Evolutionary conservation across 2,888 invertebrate genomes (phyloP), one percentile per base, ranked within the genome.

Genomic region (Agriopis leucophaearia): DNA sequence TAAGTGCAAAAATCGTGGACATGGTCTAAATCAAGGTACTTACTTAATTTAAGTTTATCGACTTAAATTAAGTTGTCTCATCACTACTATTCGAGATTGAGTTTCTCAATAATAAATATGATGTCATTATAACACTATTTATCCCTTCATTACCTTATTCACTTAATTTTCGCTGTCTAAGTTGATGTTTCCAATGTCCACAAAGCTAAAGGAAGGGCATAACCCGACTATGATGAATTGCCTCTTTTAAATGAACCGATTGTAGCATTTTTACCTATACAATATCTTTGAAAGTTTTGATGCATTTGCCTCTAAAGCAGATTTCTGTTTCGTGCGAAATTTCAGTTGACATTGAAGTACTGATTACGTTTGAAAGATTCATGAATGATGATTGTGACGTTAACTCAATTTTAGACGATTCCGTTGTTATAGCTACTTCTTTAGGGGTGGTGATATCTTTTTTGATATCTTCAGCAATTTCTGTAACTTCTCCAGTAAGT

Each of bases 251-350:
- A 9, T 15, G 36, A n/a, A 36, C 10, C 0, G 13, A 9, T 9
- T 18, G 3, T 16, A 13, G 12, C 10, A 79, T 75, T 79, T 27
- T 18, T 88, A 64, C 70, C 85, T 91, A 92, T 87, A 88, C 83
- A 62, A 89, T 74, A 75, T 90, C 85, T 78, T 90, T 94, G 72
- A 79, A 92, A 44, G 95, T 95, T 90, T 97, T 97, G 72, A 97
- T 95, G 86, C 98, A 98, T 81, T 96, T 96, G 13, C 98, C 98
- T 83, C 97, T 95, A 86, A 96, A 98, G 83, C 98, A 98, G 72
- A 98, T 98, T 91, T 97, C 97, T 44, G 97, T 97, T 95, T 97
- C 97, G 76, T 97, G 96, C 13, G 97, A 97, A 51, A 97, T 94
- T 86, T 97, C 97, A 18, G 97, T 97, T 3, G 97, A 97, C 81